Conservation (phyloP, 2,797 vertebrate genomes). For the Spinus pinus region DNA sequence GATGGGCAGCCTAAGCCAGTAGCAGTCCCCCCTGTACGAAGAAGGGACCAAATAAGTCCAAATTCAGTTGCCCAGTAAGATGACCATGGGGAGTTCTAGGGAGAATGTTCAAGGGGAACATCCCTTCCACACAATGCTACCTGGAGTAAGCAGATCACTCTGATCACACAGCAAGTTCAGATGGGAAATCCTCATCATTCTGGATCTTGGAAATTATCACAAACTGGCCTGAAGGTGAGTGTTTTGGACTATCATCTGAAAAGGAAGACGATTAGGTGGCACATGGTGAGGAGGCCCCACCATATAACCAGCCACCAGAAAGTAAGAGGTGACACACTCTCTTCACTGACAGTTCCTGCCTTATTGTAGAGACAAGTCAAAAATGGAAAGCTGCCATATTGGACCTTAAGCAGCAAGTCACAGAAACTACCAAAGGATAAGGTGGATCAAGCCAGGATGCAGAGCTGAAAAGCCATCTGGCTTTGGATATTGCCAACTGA, state of each 20-base stretch:
- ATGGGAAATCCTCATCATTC: not conserved
- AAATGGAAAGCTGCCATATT: not conserved
- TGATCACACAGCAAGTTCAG: not conserved
- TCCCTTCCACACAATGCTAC: not conserved
- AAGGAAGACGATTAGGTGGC: not conserved
- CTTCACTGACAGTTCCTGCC: not conserved
- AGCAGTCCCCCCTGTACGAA: fast-evolving
- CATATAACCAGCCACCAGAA: not conserved
- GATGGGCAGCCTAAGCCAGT: not conserved
- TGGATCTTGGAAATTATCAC: not conserved
- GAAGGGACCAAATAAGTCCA: not conserved
- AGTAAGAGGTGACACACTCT: not conserved
- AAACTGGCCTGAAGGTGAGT: not conserved
- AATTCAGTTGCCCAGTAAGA: not conserved
- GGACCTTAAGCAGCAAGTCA: not conserved
- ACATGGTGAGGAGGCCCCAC: not conserved
- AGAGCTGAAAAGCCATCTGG: not conserved
- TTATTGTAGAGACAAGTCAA: fast-evolving
- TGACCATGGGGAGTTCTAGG: too few species aligned
- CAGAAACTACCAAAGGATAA: not conserved
- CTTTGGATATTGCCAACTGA: fast-evolving
- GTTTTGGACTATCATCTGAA: not conserved
- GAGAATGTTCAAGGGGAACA: not conserved
- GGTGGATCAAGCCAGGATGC: not conserved
- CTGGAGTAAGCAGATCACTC: not conserved